Evolutionary conservation across 2,888 invertebrate genomes (phyloP).

Genomic region (Elysia crispata): DNA sequence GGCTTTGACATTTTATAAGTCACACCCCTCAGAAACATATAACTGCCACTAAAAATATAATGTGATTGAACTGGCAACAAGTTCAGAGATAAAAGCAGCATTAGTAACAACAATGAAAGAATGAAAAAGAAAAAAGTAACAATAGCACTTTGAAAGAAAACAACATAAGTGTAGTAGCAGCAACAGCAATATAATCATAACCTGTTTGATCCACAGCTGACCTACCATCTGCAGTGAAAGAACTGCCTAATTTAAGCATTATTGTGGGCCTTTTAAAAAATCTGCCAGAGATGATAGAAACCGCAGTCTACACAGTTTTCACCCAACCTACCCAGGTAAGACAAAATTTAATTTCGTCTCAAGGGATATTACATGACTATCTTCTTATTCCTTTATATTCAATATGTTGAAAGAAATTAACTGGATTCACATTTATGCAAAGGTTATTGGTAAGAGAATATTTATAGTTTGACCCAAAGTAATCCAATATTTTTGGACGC

Average conservation of each 20-base stretch:
- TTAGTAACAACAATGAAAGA: too few species aligned
- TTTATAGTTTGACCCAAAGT: not conserved
- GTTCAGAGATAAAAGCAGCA: too few species aligned
- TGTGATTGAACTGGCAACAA: too few species aligned
- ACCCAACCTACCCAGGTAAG: conserved; percentile 57
- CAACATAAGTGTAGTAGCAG: too few species aligned
- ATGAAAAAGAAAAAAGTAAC: too few species aligned
- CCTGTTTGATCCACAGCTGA: conserved; percentile 32
- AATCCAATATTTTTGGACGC: not conserved
- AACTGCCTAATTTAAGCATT: conserved; percentile 60
- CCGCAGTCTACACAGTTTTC: conserved; percentile 57
- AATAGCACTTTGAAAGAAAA: too few species aligned
- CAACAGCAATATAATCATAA: too few species aligned
- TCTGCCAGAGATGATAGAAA: conserved; percentile 59
- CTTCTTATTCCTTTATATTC: not conserved
- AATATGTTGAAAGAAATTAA: not conserved
- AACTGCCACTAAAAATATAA: too few species aligned
- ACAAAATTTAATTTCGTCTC: too few species aligned
- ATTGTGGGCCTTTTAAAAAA: conserved; percentile 56
- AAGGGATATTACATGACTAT: too few species aligned
- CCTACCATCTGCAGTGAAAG: conserved; percentile 49
- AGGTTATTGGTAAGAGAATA: not conserved
- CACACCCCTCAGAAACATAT: too few species aligned
- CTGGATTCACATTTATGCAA: not conserved
- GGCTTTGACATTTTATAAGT: too few species aligned